Base-by-base conservation (phyloP, 2,888 invertebrate species). In the Mythimna vitellina region DNA sequence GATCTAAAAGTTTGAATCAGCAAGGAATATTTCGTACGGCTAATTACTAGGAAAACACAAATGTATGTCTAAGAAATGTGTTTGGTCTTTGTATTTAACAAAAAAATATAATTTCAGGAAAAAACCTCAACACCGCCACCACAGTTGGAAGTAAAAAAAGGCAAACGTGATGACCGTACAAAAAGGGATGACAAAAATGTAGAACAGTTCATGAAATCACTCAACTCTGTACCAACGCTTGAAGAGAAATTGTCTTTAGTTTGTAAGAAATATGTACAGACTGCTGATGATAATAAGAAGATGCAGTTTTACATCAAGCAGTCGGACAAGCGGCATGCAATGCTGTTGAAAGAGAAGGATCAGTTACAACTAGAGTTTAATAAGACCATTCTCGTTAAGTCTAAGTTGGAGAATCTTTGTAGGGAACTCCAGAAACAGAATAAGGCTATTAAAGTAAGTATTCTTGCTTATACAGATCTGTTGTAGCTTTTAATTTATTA, bases 381-480 rank as follows among this genome's bases (percentile, higher is more conserved):
- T 83, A 99, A 98, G 93, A 97, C 97, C 64, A 97, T 99, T 66
- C 96, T 99, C 62, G 97, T 98, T 62, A 97, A 98, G 81, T 98
- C 98, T 38, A 98, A 98, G 89, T 94, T 99, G 83, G 99, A 99
- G 92, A 98, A 98, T 90, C 96, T 99, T 7, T 99, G 99, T 90
- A 96, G 99, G 14, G 99, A 99, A 92, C 96, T 99, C 60, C 99
- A 99, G 93, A 98, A 98, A 90, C 98, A 99, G 87, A 99, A 99
- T 91, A 99, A 99, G 92, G 97, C 98, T 65, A 98, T 99, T 25
- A 99, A 99, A 96, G 98, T 98, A 94, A 82, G 85, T 71, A 10
- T 10, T 1, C 5, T 20, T 32, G 6, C 8, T n/a, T 20, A 46
- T 20, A 46, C 6, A 46, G 7, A 46, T 46, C 3, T 46, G 17